Percentiles rank a stretch among this genome's conserved stretches.
phyloP scores from a whole-genome alignment of 2,113 vertebrate genomes.

The Prietella phreatophila region DNA sequence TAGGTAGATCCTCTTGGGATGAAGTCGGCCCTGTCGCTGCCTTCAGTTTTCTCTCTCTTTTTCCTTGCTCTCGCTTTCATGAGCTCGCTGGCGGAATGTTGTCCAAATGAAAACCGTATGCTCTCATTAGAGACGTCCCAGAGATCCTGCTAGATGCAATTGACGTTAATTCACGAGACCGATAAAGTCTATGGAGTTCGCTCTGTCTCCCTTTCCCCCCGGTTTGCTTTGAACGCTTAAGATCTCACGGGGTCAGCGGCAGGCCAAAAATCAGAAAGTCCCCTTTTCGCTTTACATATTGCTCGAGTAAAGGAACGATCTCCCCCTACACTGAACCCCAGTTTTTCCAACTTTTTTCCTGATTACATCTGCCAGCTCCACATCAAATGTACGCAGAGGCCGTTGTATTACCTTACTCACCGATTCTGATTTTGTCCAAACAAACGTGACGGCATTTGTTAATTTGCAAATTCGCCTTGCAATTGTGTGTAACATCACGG shows the following conservation, averaged over 20 bases:
- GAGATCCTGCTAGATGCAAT: slow-evolving; percentile 61
- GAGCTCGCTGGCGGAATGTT: slow-evolving; percentile 49
- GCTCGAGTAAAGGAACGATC: slow-evolving; percentile 1
- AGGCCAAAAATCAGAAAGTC: slow-evolving; percentile 63
- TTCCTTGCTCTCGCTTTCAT: slow-evolving; percentile 44
- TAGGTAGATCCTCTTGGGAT: slow-evolving; percentile 19
- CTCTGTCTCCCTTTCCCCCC: slow-evolving; percentile 41
- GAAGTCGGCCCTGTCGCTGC: slow-evolving; percentile 29
- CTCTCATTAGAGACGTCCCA: slow-evolving; percentile 59
- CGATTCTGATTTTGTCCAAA: slow-evolving; percentile 54
- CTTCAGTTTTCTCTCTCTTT: slow-evolving; percentile 7
- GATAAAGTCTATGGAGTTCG: slow-evolving; percentile 64
- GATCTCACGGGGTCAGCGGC: slow-evolving; percentile 69
- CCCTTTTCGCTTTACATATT: slow-evolving; percentile 51
- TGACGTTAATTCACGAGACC: slow-evolving; percentile 66
- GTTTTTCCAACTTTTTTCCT: slow-evolving; percentile 25
- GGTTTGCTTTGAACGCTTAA: slow-evolving; percentile 67
- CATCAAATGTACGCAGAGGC: slow-evolving; percentile 35
- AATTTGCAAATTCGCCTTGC: slow-evolving; percentile 54
- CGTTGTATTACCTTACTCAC: slow-evolving; percentile 43
- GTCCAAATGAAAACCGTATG: slow-evolving; percentile 71
- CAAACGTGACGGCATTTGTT: slow-evolving; percentile 49
- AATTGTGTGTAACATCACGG: slow-evolving; percentile 45
- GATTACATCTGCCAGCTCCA: slow-evolving; percentile 50
- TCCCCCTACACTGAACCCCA: slow-evolving; percentile 27